Evolutionary conservation across 2,797 vertebrate species (phyloP).

Genomic region (Pangasius macronema): DNA sequence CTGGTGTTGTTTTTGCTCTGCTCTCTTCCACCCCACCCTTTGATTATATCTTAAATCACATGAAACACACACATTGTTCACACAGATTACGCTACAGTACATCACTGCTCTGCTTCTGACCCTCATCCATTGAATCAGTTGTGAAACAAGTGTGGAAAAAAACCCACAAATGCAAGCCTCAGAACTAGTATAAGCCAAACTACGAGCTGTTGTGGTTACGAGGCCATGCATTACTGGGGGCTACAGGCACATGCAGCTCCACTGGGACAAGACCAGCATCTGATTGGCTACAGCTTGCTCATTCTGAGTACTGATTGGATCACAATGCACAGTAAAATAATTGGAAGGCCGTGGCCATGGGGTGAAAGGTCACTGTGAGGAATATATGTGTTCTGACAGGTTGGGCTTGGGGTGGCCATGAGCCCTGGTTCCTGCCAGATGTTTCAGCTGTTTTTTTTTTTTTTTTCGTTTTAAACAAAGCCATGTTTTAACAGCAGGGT

Average conservation of each 20-base stretch:
- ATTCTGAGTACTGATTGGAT: background rate
- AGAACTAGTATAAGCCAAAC: background rate
- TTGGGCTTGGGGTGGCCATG: constrained; percentile 19
- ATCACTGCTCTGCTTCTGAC: constrained; percentile 29
- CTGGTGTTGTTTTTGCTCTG: constrained; percentile 16
- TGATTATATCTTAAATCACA: constrained; percentile 9
- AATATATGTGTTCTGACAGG: constrained; percentile 28
- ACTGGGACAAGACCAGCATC: constrained; percentile 4
- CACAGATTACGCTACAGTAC: background rate
- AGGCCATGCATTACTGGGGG: constrained; percentile 21
- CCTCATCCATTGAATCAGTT: constrained; percentile 42
- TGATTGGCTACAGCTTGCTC: constrained; percentile 26
- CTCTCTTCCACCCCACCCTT: background rate
- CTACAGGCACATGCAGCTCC: constrained; percentile 16
- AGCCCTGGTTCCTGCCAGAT: constrained; percentile 24
- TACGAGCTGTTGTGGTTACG: constrained; percentile 7
- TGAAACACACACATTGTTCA: background rate
- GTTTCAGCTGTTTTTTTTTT: constrained; percentile 1
- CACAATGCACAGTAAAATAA: background rate
- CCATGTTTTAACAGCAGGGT: background rate
- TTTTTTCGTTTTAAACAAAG: background rate
- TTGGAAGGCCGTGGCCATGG: constrained; percentile 9
- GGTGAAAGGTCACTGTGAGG: constrained; percentile 42
- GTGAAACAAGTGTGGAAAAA: constrained; percentile 20
- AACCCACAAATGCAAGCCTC: background rate